phyloP scores from a whole-genome alignment of 2,113 vertebrate species.

The Sebastes schlegelii region DNA sequence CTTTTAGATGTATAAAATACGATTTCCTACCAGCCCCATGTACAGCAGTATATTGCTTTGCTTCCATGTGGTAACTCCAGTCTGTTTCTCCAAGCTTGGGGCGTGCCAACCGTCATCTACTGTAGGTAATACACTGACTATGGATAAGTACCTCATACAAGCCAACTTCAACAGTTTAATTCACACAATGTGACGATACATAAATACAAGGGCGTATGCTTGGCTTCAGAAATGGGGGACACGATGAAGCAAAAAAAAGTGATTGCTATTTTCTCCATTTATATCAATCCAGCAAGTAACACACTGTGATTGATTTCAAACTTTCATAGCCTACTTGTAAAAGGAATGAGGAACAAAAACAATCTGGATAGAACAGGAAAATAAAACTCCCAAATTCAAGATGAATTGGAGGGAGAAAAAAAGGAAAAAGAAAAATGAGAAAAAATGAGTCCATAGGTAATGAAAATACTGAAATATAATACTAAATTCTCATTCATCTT shows the following conservation, averaged over 20 bases:
- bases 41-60: too few species aligned
- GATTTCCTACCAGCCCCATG: too few species aligned
- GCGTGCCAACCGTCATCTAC: too few species aligned
- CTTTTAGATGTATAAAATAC: too few species aligned
- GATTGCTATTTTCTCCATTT: not conserved
- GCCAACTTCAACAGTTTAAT: not conserved
- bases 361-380: not conserved
- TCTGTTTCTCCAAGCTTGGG: too few species aligned
- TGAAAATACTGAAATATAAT: not conserved
- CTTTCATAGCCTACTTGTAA: not conserved
- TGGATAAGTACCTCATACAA: too few species aligned
- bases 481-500: conserved; percentile 9
- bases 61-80: too few species aligned
- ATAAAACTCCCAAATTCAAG: not conserved
- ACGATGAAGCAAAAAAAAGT: not conserved
- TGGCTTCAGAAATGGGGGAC: not conserved
- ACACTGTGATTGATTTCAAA: not conserved
- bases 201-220: not conserved
- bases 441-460: not conserved
- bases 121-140: too few species aligned
- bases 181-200: not conserved
- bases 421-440: not conserved
- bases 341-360: not conserved
- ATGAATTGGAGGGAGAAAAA: not conserved
- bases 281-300: not conserved